Conservation (phyloP, 2,888 invertebrate species). For the Pasiphila rectangulata region DNA sequence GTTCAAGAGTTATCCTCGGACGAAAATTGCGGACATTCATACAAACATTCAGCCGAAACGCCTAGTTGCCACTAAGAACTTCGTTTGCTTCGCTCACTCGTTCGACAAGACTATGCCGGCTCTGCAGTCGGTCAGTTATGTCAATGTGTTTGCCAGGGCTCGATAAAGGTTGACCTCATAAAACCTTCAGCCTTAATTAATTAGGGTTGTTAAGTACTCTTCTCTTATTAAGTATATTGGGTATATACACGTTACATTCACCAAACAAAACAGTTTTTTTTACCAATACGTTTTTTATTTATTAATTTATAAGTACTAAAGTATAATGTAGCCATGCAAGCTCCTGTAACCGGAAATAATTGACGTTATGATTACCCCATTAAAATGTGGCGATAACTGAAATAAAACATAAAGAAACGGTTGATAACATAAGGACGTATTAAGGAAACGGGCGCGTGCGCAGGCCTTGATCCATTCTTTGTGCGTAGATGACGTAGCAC, state of each 20-base stretch:
- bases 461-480: constrained; percentile 45
- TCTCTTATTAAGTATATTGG: not conserved
- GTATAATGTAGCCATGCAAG: too few relatives aligned
- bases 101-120: constrained; percentile 41
- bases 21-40: too few relatives aligned
- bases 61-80: too few relatives aligned
- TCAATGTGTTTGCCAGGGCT: constrained; percentile 45
- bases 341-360: too few relatives aligned
- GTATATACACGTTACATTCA: too few relatives aligned
- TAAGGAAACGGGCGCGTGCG: constrained; percentile 58
- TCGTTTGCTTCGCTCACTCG: too few relatives aligned
- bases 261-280: too few relatives aligned
- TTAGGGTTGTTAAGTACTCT: not conserved
- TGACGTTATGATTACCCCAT: too few relatives aligned
- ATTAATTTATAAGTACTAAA: too few relatives aligned
- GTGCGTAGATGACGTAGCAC: constrained; percentile 67
- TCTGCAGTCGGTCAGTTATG: constrained; percentile 44
- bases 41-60: too few relatives aligned
- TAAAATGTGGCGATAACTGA: not conserved
- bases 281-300: too few relatives aligned
- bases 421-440: constrained; percentile 36
- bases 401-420: constrained; percentile 8
- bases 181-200: not conserved
- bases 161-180: constrained; percentile 32
- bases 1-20: too few relatives aligned